A percentile compares a stretch with the other conserved stretches of the same genome.
Evolutionary conservation across 1,140 invertebrate genomes (phyloP).

Genomic region (Adelges cooleyi): DNA sequence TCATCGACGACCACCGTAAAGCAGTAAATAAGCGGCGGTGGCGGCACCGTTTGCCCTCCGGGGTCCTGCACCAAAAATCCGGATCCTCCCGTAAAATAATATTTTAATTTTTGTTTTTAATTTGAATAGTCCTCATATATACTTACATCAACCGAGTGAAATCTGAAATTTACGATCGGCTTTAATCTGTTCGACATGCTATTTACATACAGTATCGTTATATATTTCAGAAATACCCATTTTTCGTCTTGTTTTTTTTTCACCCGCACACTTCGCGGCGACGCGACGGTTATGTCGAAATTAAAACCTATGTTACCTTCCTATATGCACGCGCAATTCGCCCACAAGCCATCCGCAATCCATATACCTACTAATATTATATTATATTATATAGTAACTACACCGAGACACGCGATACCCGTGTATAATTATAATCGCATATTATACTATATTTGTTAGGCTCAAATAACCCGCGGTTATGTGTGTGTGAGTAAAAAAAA

Average conservation of each 20-base stretch:
- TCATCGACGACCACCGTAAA: neutral
- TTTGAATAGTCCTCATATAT: neutral
- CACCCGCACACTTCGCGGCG: neutral
- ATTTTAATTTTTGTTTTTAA: neutral
- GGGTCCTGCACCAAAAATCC: neutral
- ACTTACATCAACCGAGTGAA: too few species aligned
- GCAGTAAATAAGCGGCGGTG: neutral
- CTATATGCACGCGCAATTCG: neutral
- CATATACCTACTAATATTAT: too few species aligned
- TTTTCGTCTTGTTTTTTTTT: neutral
- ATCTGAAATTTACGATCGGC: slow-evolving; percentile 6
- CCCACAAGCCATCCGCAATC: slow-evolving; percentile 6
- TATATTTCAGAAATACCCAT: neutral
- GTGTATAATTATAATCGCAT: too few species aligned
- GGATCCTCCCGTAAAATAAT: neutral
- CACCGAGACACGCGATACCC: too few species aligned
- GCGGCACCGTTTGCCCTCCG: neutral
- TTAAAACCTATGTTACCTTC: too few species aligned
- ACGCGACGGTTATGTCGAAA: neutral
- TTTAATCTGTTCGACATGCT: neutral
- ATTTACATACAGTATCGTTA: slow-evolving; percentile 1
- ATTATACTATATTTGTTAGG: too few species aligned
- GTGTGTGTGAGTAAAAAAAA: too few species aligned
- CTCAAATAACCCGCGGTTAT: too few species aligned
- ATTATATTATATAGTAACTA: too few species aligned